Evolutionary conservation across 2,888 invertebrate species (phyloP).

Genomic region (Papilio elwesi): DNA sequence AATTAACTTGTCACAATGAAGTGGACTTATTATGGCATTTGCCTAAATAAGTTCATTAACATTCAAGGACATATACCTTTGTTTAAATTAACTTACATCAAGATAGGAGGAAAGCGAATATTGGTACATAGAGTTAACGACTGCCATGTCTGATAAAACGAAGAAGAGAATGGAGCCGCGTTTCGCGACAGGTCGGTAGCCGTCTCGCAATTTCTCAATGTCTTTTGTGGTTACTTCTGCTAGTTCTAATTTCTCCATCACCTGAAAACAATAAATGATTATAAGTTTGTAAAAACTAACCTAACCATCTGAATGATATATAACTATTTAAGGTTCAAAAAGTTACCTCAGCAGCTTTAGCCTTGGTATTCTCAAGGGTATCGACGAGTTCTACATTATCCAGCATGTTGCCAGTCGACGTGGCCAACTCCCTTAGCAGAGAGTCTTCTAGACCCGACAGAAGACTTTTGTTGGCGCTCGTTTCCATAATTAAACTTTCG

Average conservation of each 20-base stretch:
- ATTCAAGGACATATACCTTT: no score
- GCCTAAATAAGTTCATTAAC: no score
- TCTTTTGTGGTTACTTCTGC: constrained; percentile 90
- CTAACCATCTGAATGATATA: not conserved
- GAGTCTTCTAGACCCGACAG: constrained; percentile 94
- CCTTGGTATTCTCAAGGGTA: constrained; percentile 94
- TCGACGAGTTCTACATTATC: constrained; percentile 94
- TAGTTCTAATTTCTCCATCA: constrained; percentile 89
- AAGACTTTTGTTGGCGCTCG: constrained; percentile 93
- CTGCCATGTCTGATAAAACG: constrained; percentile 94
- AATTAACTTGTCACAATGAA: no score
- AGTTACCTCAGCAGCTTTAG: constrained; percentile 91
- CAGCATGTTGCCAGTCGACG: constrained; percentile 95
- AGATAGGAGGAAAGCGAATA: constrained; percentile 94
- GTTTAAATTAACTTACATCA: constrained; percentile 73
- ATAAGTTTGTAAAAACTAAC: not conserved
- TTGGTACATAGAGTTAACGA: constrained; percentile 96
- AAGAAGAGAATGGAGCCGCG: constrained; percentile 96
- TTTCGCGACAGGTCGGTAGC: constrained; percentile 93
- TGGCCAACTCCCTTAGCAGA: constrained; percentile 91
- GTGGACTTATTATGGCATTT: no score
- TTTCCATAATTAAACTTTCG: constrained; percentile 92
- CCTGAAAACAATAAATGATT: constrained; percentile 60
- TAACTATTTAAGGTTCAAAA: constrained; percentile 8
- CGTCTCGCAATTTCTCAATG: constrained; percentile 92